Percentiles rank a stretch among this genome's conserved stretches.
Evolutionary conservation across 2,888 invertebrate genomes (phyloP).

Genomic region (Carpatolechia fugitivella): DNA sequence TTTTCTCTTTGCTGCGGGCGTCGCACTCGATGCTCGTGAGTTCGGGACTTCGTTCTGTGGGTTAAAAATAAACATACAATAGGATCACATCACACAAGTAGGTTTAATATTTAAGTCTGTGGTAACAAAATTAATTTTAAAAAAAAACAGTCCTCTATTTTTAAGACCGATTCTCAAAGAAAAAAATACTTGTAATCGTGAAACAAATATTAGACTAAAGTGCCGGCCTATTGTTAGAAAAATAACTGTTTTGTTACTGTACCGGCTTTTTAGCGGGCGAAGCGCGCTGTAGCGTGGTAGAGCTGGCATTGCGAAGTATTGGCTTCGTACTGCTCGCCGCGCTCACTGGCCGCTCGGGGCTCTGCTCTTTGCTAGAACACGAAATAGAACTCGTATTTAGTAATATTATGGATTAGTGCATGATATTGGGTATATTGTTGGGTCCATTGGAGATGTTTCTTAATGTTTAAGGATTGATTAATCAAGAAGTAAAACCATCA

Average conservation of each 20-base stretch:
- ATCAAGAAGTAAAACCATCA: too few species aligned
- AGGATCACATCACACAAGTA: too few species aligned
- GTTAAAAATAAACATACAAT: background rate
- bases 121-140: too few species aligned
- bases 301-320: conserved; percentile 80
- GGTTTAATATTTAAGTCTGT: too few species aligned
- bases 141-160: too few species aligned
- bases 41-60: conserved; percentile 51
- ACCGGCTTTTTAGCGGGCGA: conserved; percentile 56
- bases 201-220: background rate
- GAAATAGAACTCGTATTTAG: background rate
- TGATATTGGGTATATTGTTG: too few species aligned
- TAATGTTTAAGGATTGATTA: too few species aligned
- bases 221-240: too few species aligned
- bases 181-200: background rate
- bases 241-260: too few species aligned
- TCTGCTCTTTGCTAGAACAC: conserved; percentile 63
- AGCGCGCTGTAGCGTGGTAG: conserved; percentile 60
- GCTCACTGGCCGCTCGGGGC: conserved; percentile 62
- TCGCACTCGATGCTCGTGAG: conserved; percentile 62
- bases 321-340: conserved; percentile 50
- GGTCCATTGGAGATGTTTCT: too few species aligned
- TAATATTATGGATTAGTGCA: too few species aligned
- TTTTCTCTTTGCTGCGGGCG: conserved; percentile 73
- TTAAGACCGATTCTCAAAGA: background rate